A percentile compares a stretch with the other conserved stretches of the same genome.
Conservation (phyloP, 2,113 vertebrate species). For the Erythrolamprus reginae region DNA sequence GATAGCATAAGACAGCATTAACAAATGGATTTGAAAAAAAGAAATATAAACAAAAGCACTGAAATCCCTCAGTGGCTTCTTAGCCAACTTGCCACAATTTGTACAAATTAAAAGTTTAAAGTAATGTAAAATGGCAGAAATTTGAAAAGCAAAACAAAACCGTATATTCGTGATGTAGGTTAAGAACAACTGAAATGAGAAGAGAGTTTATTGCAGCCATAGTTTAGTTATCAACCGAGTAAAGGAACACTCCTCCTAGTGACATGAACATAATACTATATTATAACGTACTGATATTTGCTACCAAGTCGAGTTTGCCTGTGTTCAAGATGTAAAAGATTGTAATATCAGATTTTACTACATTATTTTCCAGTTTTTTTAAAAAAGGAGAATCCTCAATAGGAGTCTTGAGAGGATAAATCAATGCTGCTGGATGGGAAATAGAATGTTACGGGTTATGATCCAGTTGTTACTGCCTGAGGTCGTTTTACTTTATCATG, state of each 20-base stretch:
- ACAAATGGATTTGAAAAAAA: background rate
- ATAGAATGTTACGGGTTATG: slow-evolving; percentile 51
- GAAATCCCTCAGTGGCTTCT: background rate
- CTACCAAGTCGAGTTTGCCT: slow-evolving; percentile 17
- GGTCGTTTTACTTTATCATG: too few relatives aligned
- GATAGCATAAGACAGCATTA: too few relatives aligned
- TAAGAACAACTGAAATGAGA: background rate
- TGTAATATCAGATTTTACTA: slow-evolving; percentile 46
- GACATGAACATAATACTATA: background rate
- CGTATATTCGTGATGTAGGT: background rate
- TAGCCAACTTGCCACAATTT: background rate
- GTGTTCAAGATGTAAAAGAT: slow-evolving; percentile 49
- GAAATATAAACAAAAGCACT: background rate
- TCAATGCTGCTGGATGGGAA: slow-evolving; percentile 34
- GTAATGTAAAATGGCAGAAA: background rate
- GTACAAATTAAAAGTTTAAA: background rate
- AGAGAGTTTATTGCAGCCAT: background rate
- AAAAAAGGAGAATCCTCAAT: slow-evolving; percentile 13
- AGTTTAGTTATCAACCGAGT: background rate
- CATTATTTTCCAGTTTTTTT: slow-evolving; percentile 32
- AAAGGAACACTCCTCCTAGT: background rate
- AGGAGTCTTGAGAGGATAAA: slow-evolving; percentile 47
- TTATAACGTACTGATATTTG: background rate
- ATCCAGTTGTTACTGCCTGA: too few relatives aligned
- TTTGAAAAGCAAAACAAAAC: background rate